Evolutionary conservation across 2,888 invertebrate species (phyloP).

Genomic region (Rhodophaea formosa): DNA sequence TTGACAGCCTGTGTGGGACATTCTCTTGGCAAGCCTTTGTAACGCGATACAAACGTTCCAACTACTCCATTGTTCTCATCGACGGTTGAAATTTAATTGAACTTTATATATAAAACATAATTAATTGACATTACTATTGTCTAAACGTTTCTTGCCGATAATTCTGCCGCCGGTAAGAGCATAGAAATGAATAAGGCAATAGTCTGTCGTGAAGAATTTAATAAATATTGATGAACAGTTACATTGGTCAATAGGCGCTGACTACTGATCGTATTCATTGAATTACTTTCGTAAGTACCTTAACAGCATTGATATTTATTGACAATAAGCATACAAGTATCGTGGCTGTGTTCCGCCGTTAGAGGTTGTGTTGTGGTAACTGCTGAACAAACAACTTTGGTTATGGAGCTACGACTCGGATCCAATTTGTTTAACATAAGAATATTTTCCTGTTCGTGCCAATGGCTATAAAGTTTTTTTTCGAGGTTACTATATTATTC

Average conservation of each 20-base stretch:
- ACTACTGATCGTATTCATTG: slow-evolving; percentile 26
- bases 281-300: slow-evolving; percentile 24
- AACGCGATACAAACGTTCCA: not conserved
- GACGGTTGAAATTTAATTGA: not conserved
- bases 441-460: not conserved
- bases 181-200: slow-evolving; percentile 10
- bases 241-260: slow-evolving; percentile 24
- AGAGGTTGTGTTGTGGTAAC: slow-evolving; percentile 6
- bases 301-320: slow-evolving; percentile 37
- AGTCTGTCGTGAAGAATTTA: slow-evolving; percentile 6
- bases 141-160: not conserved
- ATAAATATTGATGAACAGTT: slow-evolving; percentile 26
- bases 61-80: not conserved
- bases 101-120: not conserved
- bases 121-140: not conserved
- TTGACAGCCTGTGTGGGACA: not conserved
- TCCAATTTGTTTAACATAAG: not conserved
- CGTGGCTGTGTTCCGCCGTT: not conserved
- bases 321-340: slow-evolving; percentile 28
- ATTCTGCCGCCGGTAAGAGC: not conserved
- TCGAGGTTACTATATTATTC: not conserved
- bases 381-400: not conserved
- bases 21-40: slow-evolving; percentile 1
- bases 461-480: not conserved
- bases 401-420: not conserved